Percentiles rank a stretch among this genome's conserved stretches.
phyloP scores from a whole-genome alignment of 1,140 invertebrate species.

The Cepaea nemoralis region DNA sequence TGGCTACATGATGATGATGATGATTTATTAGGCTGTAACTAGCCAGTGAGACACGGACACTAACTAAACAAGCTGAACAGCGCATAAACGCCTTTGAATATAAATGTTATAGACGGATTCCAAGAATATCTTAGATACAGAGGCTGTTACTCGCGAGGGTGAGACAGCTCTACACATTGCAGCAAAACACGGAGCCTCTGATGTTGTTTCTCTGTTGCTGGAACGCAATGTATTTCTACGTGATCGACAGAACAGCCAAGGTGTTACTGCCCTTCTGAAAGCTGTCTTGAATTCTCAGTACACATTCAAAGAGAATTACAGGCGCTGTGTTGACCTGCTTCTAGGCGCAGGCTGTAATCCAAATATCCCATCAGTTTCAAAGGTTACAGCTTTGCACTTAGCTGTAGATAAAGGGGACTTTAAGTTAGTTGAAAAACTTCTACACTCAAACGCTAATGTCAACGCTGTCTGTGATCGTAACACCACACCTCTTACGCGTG shows the following conservation, averaged over 20 bases:
- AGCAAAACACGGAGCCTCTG: constrained; percentile 56
- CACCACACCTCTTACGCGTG: constrained; percentile 49
- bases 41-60: too few relatives aligned
- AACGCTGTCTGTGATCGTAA: constrained; percentile 45
- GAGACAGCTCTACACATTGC: constrained; percentile 56
- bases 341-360: constrained; percentile 53
- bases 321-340: constrained; percentile 49
- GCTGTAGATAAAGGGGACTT: constrained; percentile 51
- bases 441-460: constrained; percentile 53
- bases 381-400: constrained; percentile 54
- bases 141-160: constrained; percentile 49
- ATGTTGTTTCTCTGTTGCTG: constrained; percentile 48
- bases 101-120: too few relatives aligned
- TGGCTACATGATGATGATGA: too few relatives aligned
- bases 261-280: constrained; percentile 56
- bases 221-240: constrained; percentile 46
- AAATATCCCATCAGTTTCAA: constrained; percentile 52
- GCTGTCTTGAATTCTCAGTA: constrained; percentile 50
- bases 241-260: constrained; percentile 57
- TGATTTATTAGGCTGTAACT: too few relatives aligned
- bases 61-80: too few relatives aligned
- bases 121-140: too few relatives aligned
- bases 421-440: constrained; percentile 42
- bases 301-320: constrained; percentile 48
- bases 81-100: too few relatives aligned